A percentile compares a stretch with the other conserved stretches of the same genome.
Conservation (phyloP, 2,797 vertebrate species). For the Hydrocynus forskahlii region DNA sequence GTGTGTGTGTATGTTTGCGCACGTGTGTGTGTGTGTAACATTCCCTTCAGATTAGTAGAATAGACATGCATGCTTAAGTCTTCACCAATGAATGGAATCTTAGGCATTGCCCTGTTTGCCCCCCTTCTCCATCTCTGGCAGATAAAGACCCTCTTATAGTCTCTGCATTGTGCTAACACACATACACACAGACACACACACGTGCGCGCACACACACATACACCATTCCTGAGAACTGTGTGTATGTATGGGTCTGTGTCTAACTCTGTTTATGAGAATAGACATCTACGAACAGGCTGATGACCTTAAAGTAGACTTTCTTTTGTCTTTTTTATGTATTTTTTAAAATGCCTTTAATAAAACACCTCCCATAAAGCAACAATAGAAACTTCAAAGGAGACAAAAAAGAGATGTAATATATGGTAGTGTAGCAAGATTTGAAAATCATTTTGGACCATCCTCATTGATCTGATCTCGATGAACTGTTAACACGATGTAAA, state of each 20-base stretch:
- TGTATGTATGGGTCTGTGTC: constrained; percentile 6
- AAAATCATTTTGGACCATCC: neutral
- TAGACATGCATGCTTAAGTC: constrained; percentile 45
- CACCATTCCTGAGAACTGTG: neutral
- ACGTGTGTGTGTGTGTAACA: constrained; percentile 49
- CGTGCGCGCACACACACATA: constrained; percentile 17
- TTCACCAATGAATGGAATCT: constrained; percentile 54
- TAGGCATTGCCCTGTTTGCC: constrained; percentile 46
- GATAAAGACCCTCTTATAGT: constrained; percentile 57
- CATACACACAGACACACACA: too few species aligned
- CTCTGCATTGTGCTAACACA: constrained; percentile 44
- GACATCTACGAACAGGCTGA: neutral
- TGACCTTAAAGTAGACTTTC: neutral
- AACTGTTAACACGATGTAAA: too few species aligned
- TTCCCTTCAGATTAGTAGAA: constrained; percentile 48
- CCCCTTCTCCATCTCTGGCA: constrained; percentile 24
- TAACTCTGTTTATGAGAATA: constrained; percentile 32
- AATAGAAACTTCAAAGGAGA: neutral
- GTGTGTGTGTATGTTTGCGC: constrained; percentile 13
- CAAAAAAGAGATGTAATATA: neutral
- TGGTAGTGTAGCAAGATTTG: too few species aligned
- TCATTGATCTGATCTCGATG: too few species aligned
- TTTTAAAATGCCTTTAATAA: neutral
- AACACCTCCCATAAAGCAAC: neutral
- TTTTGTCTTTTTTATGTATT: neutral